Evolutionary conservation across 2,113 vertebrate species (phyloP).

Genomic region (Ammodytes dubius): DNA sequence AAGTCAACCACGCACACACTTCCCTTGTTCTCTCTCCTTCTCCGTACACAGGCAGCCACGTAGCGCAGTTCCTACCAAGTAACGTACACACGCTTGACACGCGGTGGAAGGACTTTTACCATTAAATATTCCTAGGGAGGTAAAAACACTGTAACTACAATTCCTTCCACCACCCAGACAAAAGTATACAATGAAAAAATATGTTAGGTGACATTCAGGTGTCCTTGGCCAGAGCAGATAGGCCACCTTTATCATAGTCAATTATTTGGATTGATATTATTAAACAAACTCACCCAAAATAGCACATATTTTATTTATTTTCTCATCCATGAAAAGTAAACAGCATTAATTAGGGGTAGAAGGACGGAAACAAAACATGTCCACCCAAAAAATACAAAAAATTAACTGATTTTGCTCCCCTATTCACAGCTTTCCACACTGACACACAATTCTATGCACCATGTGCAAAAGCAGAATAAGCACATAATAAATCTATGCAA

Average conservation of each 20-base stretch:
- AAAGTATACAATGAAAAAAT: no score
- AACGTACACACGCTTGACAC: background rate
- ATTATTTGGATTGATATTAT: background rate
- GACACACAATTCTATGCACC: background rate
- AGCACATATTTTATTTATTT: background rate
- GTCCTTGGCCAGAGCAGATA: slow-evolving; percentile 15
- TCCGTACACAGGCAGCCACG: background rate
- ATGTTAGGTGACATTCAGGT: slow-evolving; percentile 18
- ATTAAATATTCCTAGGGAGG: background rate
- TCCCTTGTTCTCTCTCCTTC: slow-evolving; percentile 32
- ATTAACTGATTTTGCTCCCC: background rate
- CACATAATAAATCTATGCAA: background rate
- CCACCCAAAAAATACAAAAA: background rate
- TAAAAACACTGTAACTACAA: background rate
- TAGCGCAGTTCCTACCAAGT: background rate
- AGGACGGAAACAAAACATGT: background rate
- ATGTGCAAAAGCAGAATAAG: background rate
- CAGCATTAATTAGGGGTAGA: background rate
- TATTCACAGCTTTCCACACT: background rate
- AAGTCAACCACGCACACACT: slow-evolving; percentile 16
- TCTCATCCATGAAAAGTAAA: background rate
- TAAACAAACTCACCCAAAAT: background rate
- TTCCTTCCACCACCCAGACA: no score
- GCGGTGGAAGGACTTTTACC: background rate
- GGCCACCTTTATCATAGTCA: background rate